Conservation (phyloP, 2,113 vertebrate genomes). For the Platysteira castanea region DNA sequence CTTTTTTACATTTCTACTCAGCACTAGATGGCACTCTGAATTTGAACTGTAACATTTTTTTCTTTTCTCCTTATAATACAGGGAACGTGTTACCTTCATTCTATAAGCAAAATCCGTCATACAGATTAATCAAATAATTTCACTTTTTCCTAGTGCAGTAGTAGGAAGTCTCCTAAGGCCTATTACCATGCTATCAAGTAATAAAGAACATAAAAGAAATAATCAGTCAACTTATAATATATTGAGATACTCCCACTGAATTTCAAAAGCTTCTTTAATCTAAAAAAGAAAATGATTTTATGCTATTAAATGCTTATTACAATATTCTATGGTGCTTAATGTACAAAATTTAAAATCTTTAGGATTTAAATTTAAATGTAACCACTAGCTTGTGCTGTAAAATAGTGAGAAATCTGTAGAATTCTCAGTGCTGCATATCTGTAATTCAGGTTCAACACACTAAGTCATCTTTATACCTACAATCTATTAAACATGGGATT, state of each 20-base stretch:
- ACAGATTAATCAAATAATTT: conserved; percentile 21
- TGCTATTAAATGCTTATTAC: neutral
- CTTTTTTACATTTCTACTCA: neutral
- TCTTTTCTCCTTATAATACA: neutral
- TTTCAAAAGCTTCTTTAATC: neutral
- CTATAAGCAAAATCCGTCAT: conserved; percentile 4
- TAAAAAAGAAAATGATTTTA: neutral
- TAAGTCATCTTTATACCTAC: neutral
- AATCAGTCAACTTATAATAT: neutral
- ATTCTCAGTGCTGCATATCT: neutral
- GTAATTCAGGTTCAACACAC: neutral
- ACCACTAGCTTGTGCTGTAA: neutral
- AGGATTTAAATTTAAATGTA: neutral
- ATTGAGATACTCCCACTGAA: neutral
- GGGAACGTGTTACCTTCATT: neutral
- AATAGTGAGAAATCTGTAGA: neutral
- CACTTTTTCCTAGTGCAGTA: neutral
- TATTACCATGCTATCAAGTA: conserved; percentile 20
- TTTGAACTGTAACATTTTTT: conserved; percentile 28
- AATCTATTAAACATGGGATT: neutral
- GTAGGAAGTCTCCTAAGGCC: neutral
- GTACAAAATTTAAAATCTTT: neutral
- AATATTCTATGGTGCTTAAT: neutral
- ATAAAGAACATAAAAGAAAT: conserved; percentile 6
- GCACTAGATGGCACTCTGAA: conserved; percentile 75